A percentile compares a stretch with the other conserved stretches of the same genome.
phyloP scores from a whole-genome alignment of 2,797 vertebrate genomes.

The Synaphobranchus kaupii region DNA sequence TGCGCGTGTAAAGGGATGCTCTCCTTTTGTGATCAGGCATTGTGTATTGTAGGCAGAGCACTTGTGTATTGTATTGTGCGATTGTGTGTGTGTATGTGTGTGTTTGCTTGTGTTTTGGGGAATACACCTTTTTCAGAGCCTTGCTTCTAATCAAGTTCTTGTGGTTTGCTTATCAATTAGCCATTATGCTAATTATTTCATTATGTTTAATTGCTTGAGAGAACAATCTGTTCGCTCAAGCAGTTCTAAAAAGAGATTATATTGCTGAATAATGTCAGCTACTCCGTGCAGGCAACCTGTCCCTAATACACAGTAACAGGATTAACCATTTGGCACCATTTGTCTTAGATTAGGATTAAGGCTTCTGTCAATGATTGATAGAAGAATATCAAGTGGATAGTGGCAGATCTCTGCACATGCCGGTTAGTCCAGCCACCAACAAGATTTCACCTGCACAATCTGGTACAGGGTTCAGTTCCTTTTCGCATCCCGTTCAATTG shows the following conservation, averaged over 20 bases:
- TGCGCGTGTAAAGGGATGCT: not conserved
- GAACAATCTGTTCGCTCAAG: not conserved
- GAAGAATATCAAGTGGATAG: not conserved
- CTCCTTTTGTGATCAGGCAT: not conserved
- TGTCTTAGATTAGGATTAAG: not conserved
- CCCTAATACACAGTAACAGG: not conserved
- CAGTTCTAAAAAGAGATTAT: not conserved
- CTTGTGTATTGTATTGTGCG: not conserved
- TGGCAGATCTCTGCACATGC: not conserved
- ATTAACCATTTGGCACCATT: not conserved
- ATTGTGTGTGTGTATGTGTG: not conserved
- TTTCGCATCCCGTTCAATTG: not conserved
- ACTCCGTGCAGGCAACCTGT: not conserved
- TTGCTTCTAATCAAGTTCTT: not conserved
- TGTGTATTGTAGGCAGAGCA: not conserved
- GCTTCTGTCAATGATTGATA: not conserved
- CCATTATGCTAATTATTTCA: too few species aligned
- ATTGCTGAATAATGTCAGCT: not conserved
- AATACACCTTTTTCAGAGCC: not conserved
- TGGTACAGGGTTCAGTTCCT: not conserved
- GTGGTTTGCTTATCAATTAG: not conserved
- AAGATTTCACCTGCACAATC: not conserved
- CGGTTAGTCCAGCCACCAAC: not conserved
- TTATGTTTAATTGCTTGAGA: not conserved
- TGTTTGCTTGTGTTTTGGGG: too few species aligned